Base-by-base conservation (phyloP, 2,797 vertebrate genomes). In the Nyctibius grandis region DNA sequence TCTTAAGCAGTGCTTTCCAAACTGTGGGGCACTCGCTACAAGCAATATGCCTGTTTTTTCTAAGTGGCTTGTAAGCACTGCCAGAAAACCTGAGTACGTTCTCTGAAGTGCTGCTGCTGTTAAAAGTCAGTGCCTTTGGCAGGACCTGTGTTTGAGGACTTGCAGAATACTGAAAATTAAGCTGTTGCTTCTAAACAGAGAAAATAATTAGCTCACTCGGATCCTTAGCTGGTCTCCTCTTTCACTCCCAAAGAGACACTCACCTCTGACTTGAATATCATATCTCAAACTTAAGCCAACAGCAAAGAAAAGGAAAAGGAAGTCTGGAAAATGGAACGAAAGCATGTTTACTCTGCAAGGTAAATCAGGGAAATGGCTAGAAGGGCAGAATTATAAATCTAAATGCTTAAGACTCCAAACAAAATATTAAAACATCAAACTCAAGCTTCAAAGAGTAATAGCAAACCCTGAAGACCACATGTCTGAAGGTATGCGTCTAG, bases 301-400 rank as follows among this genome's bases (percentile, higher is more conserved):
- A 92, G 79, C 63, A 89, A 79, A 90, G 72, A n/a, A 79, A 76
- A 91, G 74, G 86, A 88, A 90, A 84, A 89, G 61, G 74, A 91
- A 89, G 75, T 82, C 75, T 91, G 85, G 82, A 77, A 89, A 93
- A 51, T 0, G 0, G 72, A 82, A 85, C 5, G 12, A 74, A 92
- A 85, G 36, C 15, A 26, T 59, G 56, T 89, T 89, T 95, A 72
- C 61, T 94, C 85, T 75, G 65, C 69, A 84, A 90, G 76, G 83
- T 77, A 81, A 78, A 92, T 57, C 88, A 86, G 82, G 57, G 47
- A 93, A 91, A 82, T 34, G 25, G 69, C 65, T 65, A 56, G 73
- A 81, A 81, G 79, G 91, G 85, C 81, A 92, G 75, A 95, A 93
- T 88, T 77, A 48, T 31, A 84, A 63, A 82, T 40, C 70, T 82